These are phyloP conservation scores for Oedothorax gibbosus DNA, from an alignment of 1,140 invertebrate genomes.

Conservation along the genomic window DNA sequence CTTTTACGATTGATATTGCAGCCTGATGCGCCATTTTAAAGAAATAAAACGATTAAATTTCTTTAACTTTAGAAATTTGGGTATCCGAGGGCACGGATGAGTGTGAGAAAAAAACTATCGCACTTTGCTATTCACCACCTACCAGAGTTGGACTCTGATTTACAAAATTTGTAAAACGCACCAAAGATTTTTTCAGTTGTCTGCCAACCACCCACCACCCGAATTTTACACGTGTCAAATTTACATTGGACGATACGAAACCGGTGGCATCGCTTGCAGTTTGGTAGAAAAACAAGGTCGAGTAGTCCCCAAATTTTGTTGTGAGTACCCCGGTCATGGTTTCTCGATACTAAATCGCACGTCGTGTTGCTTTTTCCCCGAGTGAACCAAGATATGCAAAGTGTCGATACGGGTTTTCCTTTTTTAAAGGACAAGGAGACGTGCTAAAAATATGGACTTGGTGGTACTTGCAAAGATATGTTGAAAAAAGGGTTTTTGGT, in stretches of 20 bases:
- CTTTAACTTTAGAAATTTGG: neutral
- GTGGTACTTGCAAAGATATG: neutral
- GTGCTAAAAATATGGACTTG: neutral
- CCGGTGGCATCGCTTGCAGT: neutral
- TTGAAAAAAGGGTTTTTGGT: neutral
- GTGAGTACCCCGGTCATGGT: neutral
- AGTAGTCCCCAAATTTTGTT: neutral
- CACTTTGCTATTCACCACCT: neutral
- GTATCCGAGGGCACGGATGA: neutral
- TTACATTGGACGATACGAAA: neutral
- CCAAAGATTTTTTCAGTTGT: neutral
- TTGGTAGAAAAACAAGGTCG: neutral
- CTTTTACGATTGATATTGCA: neutral
- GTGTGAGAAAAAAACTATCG: neutral
- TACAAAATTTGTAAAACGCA: neutral
- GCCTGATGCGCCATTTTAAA: neutral
- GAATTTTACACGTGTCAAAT: conserved; percentile 12
- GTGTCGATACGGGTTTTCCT: neutral
- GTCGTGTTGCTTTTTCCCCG: neutral
- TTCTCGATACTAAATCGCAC: neutral
- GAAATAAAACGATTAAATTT: neutral
- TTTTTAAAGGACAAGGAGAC: neutral
- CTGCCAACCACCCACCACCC: neutral
- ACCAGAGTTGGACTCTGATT: neutral
- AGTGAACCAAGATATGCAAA: neutral